Conservation (phyloP, 2,888 invertebrate species). For the Calameuta idolon region DNA sequence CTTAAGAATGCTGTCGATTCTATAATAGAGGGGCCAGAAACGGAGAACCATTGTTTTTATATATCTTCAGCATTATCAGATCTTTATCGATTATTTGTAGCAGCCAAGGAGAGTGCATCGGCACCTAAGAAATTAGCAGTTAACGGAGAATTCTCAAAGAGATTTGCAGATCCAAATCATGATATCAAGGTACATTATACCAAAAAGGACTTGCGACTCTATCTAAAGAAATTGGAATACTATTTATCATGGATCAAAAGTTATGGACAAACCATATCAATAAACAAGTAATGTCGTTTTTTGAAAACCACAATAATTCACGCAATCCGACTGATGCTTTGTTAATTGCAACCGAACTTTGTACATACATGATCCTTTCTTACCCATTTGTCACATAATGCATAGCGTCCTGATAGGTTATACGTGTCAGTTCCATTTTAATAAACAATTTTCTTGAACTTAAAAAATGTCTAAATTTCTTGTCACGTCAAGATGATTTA, state of each 20-base stretch:
- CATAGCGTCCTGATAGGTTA: too few relatives aligned
- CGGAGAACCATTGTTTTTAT: conserved; percentile 70
- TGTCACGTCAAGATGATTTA: too few relatives aligned
- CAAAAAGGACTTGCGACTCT: conserved; percentile 70
- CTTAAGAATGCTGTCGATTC: conserved; percentile 74
- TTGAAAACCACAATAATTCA: too few relatives aligned
- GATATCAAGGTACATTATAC: conserved; percentile 70
- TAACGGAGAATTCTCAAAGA: conserved; percentile 69
- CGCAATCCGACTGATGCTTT: too few relatives aligned
- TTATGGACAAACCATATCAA: conserved; percentile 21
- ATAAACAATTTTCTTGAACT: too few relatives aligned
- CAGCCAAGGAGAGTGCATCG: conserved; percentile 61
- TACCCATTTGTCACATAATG: too few relatives aligned
- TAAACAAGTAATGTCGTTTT: background rate
- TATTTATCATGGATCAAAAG: conserved; percentile 75
- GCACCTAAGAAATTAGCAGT: conserved; percentile 35
- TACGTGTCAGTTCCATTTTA: too few relatives aligned
- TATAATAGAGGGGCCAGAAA: conserved; percentile 74
- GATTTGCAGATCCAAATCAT: conserved; percentile 70
- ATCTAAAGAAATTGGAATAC: conserved; percentile 79
- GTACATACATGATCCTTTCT: too few relatives aligned
- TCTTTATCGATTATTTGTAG: conserved; percentile 70
- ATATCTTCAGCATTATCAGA: conserved; percentile 78
- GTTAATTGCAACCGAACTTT: too few relatives aligned
- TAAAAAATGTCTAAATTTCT: too few relatives aligned